Base-by-base conservation (phyloP, 2,797 vertebrate species). In the Muscicapa striata region DNA sequence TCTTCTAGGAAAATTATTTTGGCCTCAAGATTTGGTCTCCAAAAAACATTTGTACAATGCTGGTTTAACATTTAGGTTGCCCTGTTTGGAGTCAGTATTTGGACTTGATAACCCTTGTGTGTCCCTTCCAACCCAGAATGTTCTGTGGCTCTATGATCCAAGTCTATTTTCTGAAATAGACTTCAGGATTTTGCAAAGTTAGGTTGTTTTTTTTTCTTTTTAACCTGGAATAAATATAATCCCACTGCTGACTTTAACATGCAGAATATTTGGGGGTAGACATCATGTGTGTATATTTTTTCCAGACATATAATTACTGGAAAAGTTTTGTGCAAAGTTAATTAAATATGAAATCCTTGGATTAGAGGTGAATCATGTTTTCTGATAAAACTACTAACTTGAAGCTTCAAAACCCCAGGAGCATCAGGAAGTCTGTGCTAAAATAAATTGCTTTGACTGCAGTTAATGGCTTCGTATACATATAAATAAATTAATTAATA, bases 401-500 rank as follows among this genome's bases (percentile, higher is more conserved):
- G 63, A 92, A 94, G 57, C 32, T 52, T 19, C 40, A 93, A 96
- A 96, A 78, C n/a, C 32, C 45, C 51, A 72, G 38, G 49, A 95
- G 57, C n/a, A 81, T 88, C 90, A 89, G 18, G 77, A 97, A 91
- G 89, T 86, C 91, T 96, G 78, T 93, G 57, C 45, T 75, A 38
- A n/a, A 94, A 79, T n/a, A 84, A 94, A 85, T 78, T 93, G 15
- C 90, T 96, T 97, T 94, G 91, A 75, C 86, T 92, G 67, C 57
- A 77, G 18, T 19, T 85, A 40, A 40, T 91, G 43, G 67, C 52
- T 93, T 91, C 75, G 74, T 66, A 92, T 57, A 26, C 59, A 84
- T 64, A 72, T 36, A 95, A 97, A 94, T 97, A 92, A 96, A 95
- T 82, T 54, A 89, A 85, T 77, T 29, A 94, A 80, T 70, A 79